Evolutionary conservation across 2,888 invertebrate species (phyloP).

Genomic region (Conus canariensis): DNA sequence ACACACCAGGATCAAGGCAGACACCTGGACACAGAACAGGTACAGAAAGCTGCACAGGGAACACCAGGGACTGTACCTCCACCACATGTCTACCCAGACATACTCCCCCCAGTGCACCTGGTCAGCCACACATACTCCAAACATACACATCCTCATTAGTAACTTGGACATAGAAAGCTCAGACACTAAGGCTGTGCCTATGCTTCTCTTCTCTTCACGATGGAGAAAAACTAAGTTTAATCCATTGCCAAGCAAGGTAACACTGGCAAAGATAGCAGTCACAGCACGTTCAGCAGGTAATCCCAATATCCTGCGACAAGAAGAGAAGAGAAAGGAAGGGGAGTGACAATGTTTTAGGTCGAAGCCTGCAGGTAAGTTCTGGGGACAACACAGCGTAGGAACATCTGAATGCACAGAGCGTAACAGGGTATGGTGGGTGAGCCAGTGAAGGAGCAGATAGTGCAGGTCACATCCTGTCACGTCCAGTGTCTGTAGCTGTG

Average conservation of each 20-base stretch:
- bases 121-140: neutral
- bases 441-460: neutral
- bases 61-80: neutral
- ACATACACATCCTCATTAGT: slow-evolving; percentile 7
- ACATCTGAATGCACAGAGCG: neutral
- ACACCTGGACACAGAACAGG: neutral
- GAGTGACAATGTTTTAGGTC: slow-evolving; percentile 4
- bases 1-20: neutral
- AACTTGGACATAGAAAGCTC: neutral
- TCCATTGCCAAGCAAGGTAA: neutral
- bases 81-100: neutral
- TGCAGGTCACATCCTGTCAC: neutral
- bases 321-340: neutral
- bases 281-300: neutral
- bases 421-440: neutral
- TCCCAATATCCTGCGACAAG: neutral
- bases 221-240: neutral
- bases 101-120: neutral
- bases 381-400: neutral
- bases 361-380: slow-evolving; percentile 8
- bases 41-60: slow-evolving; percentile 6
- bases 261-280: neutral
- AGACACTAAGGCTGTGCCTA: neutral
- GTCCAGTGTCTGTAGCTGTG: neutral
- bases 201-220: too few species aligned